Percentiles rank a stretch among this genome's conserved stretches.
Conservation (phyloP, 2,113 vertebrate genomes). For the Setophaga kirtlandii region DNA sequence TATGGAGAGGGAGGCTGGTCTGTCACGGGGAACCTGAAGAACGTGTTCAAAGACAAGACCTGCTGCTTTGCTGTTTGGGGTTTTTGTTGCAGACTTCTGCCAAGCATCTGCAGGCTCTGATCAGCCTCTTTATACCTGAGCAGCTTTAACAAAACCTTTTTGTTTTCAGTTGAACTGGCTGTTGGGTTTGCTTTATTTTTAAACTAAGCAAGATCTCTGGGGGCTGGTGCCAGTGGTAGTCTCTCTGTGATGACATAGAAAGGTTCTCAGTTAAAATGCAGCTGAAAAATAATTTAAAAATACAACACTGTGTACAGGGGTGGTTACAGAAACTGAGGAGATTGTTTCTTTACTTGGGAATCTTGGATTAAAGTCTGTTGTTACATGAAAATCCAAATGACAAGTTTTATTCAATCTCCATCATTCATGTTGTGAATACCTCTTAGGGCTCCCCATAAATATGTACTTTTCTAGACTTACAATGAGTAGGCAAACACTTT, state of each 20-base stretch:
- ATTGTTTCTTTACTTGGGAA: slow-evolving; percentile 5
- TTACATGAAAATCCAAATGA: slow-evolving; percentile 24
- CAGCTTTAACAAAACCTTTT: neutral
- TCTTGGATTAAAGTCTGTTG: slow-evolving; percentile 14
- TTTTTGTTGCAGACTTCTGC: neutral
- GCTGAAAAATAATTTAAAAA: neutral
- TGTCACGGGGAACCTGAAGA: neutral
- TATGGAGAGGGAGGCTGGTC: neutral
- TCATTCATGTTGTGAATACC: slow-evolving; percentile 14
- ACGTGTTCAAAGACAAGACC: neutral
- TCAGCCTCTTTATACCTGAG: neutral
- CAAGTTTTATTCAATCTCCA: slow-evolving; percentile 9
- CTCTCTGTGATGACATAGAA: neutral
- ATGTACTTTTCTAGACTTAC: slow-evolving; percentile 23
- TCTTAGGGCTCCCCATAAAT: slow-evolving; percentile 32
- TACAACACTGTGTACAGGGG: neutral
- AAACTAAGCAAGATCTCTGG: neutral
- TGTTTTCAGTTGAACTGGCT: neutral
- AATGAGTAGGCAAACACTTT: slow-evolving; percentile 19
- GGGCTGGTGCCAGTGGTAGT: neutral
- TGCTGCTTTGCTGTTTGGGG: neutral
- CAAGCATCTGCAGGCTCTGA: neutral
- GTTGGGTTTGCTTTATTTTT: slow-evolving; percentile 38
- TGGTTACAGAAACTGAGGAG: neutral
- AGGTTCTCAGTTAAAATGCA: neutral